Conservation (phyloP, 2,888 invertebrate genomes). For the Bugula neritina region DNA sequence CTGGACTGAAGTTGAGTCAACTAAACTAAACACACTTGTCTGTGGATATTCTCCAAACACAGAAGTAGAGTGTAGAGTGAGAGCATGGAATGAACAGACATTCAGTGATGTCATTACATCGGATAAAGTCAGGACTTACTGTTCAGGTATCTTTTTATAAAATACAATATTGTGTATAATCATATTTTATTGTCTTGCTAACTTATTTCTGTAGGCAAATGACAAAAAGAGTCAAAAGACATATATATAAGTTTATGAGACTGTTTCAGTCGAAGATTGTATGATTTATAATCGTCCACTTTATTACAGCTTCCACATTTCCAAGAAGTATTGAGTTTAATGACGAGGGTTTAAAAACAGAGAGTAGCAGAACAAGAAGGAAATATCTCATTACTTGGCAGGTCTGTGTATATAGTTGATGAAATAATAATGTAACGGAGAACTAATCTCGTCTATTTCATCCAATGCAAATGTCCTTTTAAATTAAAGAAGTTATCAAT, state of each 20-base stretch:
- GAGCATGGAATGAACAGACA: background rate
- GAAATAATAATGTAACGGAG: too few relatives aligned
- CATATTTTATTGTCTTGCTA: too few relatives aligned
- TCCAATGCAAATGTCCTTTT: too few relatives aligned
- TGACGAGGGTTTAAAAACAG: background rate
- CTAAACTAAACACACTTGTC: background rate
- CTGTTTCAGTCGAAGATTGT: background rate
- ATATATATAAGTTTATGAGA: background rate
- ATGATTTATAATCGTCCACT: background rate
- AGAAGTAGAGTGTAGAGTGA: background rate
- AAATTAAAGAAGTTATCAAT: too few relatives aligned
- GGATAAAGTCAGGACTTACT: background rate
- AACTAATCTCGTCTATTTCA: too few relatives aligned
- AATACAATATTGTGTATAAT: too few relatives aligned
- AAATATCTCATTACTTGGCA: background rate
- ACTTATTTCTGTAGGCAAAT: too few relatives aligned
- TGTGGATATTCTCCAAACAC: background rate
- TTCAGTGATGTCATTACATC: background rate
- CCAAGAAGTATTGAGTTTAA: background rate
- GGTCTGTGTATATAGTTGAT: too few relatives aligned
- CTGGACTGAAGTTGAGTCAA: background rate
- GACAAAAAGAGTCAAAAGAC: background rate
- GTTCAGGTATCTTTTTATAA: background rate
- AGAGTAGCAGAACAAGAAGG: background rate
- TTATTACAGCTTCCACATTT: background rate